A percentile compares a stretch with the other conserved stretches of the same genome.
phyloP scores from a whole-genome alignment of 1,140 invertebrate species.

The Polyergus mexicanus region DNA sequence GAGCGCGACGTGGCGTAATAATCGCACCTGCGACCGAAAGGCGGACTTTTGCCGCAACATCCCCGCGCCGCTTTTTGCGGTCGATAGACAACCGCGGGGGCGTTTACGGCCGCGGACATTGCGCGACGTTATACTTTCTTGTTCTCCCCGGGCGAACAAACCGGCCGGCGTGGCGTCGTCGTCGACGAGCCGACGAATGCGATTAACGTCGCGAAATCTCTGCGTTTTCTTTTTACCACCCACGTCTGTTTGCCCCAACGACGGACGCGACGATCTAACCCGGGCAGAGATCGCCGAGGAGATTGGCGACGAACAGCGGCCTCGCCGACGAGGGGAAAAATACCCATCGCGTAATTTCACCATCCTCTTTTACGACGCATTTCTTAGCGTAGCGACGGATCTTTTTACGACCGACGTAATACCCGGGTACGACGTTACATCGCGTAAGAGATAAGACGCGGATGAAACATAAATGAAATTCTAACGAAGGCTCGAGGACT shows the following conservation, averaged over 20 bases:
- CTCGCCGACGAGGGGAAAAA: neutral
- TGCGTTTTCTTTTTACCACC: neutral
- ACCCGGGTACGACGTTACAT: neutral
- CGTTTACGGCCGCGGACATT: constrained; percentile 11
- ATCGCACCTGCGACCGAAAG: constrained; percentile 59
- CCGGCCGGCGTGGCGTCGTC: too few relatives aligned
- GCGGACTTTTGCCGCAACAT: constrained; percentile 48
- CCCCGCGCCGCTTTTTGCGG: constrained; percentile 1
- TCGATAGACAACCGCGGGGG: constrained; percentile 50
- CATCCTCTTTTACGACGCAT: constrained; percentile 43
- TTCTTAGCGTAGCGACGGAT: neutral
- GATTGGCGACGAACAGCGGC: neutral
- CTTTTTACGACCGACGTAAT: constrained; percentile 31
- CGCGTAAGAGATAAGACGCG: constrained; percentile 26
- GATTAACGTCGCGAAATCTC: neutral
- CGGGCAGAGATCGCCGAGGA: neutral
- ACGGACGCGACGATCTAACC: constrained; percentile 23
- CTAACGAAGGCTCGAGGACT: constrained; percentile 19
- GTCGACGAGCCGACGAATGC: neutral
- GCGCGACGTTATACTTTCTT: neutral
- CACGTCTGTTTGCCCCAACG: neutral
- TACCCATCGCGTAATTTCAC: constrained; percentile 39
- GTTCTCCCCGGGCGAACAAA: neutral
- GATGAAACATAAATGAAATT: constrained; percentile 56
- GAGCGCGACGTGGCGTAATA: constrained; percentile 60